A percentile compares a stretch with the other conserved stretches of the same genome.
phyloP scores from a whole-genome alignment of 2,888 invertebrate species.

The Temnothorax rugatulus region DNA sequence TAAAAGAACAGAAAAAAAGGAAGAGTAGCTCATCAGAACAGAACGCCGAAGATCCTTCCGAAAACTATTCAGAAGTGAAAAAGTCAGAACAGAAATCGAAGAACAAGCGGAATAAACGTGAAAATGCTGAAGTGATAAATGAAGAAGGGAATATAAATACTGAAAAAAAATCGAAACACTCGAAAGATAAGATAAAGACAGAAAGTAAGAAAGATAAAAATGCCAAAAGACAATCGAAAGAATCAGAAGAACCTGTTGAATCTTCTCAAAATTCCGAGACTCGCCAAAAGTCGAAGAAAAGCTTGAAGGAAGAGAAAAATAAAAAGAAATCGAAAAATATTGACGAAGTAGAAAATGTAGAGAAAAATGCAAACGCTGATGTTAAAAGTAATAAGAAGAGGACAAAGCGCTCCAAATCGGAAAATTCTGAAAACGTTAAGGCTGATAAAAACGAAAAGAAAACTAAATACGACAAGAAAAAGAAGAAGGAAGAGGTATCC shows the following conservation, averaged over 20 bases:
- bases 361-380: slow-evolving; percentile 28
- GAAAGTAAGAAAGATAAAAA: slow-evolving; percentile 36
- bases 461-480: slow-evolving; percentile 47
- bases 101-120: slow-evolving; percentile 59
- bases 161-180: neutral
- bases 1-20: slow-evolving; percentile 58
- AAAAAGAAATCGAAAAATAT: slow-evolving; percentile 55
- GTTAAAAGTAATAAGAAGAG: slow-evolving; percentile 23
- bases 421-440: slow-evolving; percentile 22
- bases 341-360: slow-evolving; percentile 3
- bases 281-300: slow-evolving; percentile 56
- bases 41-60: slow-evolving; percentile 1
- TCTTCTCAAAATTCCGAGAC: slow-evolving; percentile 32
- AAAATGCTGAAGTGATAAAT: slow-evolving; percentile 37
- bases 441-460: slow-evolving; percentile 31
- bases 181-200: slow-evolving; percentile 59
- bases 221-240: neutral
- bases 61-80: slow-evolving; percentile 28
- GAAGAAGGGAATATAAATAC: neutral
- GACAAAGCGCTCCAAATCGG: slow-evolving; percentile 21
- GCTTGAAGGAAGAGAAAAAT: slow-evolving; percentile 56
- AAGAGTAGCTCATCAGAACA: slow-evolving; percentile 45
- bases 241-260: slow-evolving; percentile 23
- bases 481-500: slow-evolving; percentile 41
- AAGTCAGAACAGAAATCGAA: slow-evolving; percentile 58